These are phyloP conservation scores for Sinotaia quadrata DNA, from an alignment of 2,888 invertebrate genomes.

Conservation along the genomic window DNA sequence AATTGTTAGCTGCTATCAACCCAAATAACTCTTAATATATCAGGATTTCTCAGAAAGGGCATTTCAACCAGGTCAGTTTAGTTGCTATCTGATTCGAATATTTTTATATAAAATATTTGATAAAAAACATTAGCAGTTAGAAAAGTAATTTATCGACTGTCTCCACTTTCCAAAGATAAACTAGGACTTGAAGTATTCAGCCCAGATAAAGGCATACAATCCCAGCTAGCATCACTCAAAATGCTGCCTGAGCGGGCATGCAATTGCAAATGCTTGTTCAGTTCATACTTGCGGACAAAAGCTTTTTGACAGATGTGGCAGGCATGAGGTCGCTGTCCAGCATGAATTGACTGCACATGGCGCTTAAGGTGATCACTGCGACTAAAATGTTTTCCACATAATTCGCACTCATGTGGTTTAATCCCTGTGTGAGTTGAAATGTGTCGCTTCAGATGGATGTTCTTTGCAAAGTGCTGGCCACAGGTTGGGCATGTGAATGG, in stretches of 20 bases:
- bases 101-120: no score
- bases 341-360: slow-evolving; percentile 54
- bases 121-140: no score
- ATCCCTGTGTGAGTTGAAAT: slow-evolving; percentile 54
- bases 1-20: no score
- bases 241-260: slow-evolving; percentile 32
- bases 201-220: not conserved
- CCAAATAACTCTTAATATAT: no score
- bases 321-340: slow-evolving; percentile 48
- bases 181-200: not conserved
- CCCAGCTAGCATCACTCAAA: slow-evolving; percentile 4
- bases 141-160: not conserved
- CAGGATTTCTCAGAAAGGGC: no score
- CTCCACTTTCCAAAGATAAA: not conserved
- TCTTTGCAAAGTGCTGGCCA: slow-evolving; percentile 54
- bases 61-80: no score
- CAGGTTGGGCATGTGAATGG: slow-evolving; percentile 55
- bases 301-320: slow-evolving; percentile 52
- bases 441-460: slow-evolving; percentile 57
- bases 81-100: no score
- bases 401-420: slow-evolving; percentile 52
- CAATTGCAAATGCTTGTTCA: slow-evolving; percentile 52
- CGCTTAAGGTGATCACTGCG: slow-evolving; percentile 55
- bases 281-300: slow-evolving; percentile 54
- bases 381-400: slow-evolving; percentile 53